Evolutionary conservation across 2,888 invertebrate species (phyloP).

Genomic region (Eumerus sabulonum): DNA sequence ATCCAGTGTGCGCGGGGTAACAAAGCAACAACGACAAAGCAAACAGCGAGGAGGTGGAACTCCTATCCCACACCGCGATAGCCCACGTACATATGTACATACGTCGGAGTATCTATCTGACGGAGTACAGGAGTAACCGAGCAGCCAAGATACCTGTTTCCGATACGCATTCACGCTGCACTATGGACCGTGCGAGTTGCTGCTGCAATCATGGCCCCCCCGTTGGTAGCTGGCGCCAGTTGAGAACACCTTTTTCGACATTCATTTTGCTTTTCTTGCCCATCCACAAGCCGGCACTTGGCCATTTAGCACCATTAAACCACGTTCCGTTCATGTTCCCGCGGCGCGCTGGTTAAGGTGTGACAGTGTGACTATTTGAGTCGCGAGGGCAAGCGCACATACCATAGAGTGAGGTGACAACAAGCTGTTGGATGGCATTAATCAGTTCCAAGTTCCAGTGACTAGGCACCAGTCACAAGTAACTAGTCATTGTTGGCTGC

Average conservation of each 20-base stretch:
- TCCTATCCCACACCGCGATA: conserved; percentile 31
- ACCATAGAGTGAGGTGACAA: conserved; percentile 38
- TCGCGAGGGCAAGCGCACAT: conserved; percentile 30
- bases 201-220: conserved; percentile 25
- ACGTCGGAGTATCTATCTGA: not conserved
- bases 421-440: conserved; percentile 62
- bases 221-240: conserved; percentile 67
- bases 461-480: too few relatives aligned
- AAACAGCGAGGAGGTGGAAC: conserved; percentile 47
- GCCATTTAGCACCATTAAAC: conserved; percentile 67
- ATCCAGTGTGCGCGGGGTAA: conserved; percentile 36
- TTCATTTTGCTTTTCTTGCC: conserved; percentile 27
- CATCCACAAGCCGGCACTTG: conserved; percentile 55
- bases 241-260: conserved; percentile 61
- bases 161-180: conserved; percentile 64
- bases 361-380: conserved; percentile 67
- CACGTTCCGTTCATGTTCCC: conserved; percentile 42
- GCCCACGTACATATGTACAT: too few relatives aligned
- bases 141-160: conserved; percentile 52
- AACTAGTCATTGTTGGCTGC: too few relatives aligned
- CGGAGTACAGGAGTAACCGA: too few relatives aligned
- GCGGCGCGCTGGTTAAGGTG: conserved; percentile 52
- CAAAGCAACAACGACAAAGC: conserved; percentile 28
- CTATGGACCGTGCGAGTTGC: conserved; percentile 44
- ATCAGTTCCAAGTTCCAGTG: conserved; percentile 26